A percentile compares a stretch with the other conserved stretches of the same genome.
Conservation (phyloP, 2,888 invertebrate genomes). For the Sinohyriopsis cumingii region DNA sequence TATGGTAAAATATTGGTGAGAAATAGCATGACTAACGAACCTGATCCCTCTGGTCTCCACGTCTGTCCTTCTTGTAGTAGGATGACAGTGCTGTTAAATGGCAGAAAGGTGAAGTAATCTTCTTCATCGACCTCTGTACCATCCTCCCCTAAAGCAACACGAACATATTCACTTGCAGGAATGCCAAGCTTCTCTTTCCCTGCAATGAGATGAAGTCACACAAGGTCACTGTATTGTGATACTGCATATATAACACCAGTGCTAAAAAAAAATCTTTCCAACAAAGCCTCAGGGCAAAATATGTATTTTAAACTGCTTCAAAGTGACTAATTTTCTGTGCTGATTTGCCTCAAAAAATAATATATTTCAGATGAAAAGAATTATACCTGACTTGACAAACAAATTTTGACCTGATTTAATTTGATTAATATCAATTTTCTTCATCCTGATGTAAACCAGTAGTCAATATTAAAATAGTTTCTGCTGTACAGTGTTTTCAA, state of each 20-base stretch:
- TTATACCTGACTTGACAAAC: no score
- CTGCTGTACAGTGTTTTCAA: no score
- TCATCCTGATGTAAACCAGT: no score
- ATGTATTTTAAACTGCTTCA: neutral
- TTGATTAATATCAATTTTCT: no score
- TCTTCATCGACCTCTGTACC: conserved; percentile 97
- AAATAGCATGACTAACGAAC: neutral
- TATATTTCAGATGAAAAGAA: no score
- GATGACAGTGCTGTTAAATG: conserved; percentile 81
- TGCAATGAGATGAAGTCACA: conserved; percentile 20
- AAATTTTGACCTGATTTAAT: no score
- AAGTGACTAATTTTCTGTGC: neutral
- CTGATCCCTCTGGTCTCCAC: conserved; percentile 40
- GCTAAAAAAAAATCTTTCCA: neutral
- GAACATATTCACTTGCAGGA: conserved; percentile 24
- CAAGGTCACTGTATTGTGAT: neutral
- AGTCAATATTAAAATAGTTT: no score
- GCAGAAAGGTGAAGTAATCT: conserved; percentile 92
- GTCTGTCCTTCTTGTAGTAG: conserved; percentile 42
- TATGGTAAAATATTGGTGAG: no score
- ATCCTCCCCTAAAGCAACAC: conserved; percentile 90
- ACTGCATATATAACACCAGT: neutral
- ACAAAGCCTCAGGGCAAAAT: neutral
- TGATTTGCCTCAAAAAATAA: neutral
- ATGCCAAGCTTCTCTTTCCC: conserved; percentile 53